Base-by-base conservation (phyloP, 2,888 invertebrate genomes). In the Craniophora ligustri region DNA sequence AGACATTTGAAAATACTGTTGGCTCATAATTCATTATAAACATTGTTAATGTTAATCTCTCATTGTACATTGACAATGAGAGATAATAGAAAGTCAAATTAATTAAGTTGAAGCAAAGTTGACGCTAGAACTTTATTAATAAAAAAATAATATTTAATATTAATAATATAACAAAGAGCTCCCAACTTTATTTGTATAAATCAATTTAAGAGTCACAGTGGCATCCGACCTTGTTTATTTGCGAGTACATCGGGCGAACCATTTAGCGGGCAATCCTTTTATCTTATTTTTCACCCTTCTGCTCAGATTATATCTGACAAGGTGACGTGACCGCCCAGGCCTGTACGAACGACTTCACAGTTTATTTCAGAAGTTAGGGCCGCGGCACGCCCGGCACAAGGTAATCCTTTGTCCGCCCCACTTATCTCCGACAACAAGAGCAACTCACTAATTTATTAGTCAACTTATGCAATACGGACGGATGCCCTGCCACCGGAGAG, bases 361-460 rank as follows among this genome's bases (percentile, higher is more conserved):
- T 79, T 81, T 78, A 78, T 81, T 81, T 72, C 69, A 59, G 64
- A 77, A 72, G 68, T 78, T 70, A 59, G 62, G 49, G 50, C 67
- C 57, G 42, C 41, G 61, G 61, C 63, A 66, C 71, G 71, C 69
- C 72, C 57, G 70, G 70, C 75, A 75, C 79, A 77, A 81, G 79
- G 79, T 84, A 84, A 84, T 85, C 85, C 83, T 84, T 84, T 83
- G 80, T 84, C 79, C 80, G 70, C 72, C 70, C 75, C 70, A 78
- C 79, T 85, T 84, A 84, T 84, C 81, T 82, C 67, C 58, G 62
- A 75, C 76, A 74, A 71, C 67, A 74, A 77, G 78, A 79, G 75
- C 70, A 79, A 79, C 79, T 81, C 68, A 74, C 79, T 82, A 84
- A 87, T 85, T 85, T 85, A 85, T 85, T 80, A 82, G 80, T 82